phyloP scores from a whole-genome alignment of 2,113 vertebrate genomes.

The Circaetus gallicus region DNA sequence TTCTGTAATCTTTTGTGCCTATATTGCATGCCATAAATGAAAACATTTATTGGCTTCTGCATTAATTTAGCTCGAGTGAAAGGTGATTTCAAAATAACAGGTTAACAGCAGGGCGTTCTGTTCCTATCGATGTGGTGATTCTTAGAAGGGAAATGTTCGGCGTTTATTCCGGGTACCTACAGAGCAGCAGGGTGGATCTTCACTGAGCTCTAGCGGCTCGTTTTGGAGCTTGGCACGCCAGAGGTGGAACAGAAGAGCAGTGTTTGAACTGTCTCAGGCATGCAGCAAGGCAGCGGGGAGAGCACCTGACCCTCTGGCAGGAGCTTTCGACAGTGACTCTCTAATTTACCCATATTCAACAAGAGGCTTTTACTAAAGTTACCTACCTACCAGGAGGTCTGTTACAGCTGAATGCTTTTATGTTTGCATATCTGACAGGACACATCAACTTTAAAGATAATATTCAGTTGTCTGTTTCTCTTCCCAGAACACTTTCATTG shows the following conservation, averaged over 20 bases:
- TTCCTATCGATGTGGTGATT: neutral
- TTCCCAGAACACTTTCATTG: neutral
- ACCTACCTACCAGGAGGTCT: neutral
- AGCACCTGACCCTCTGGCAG: neutral
- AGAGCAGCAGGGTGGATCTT: neutral
- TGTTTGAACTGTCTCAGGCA: neutral
- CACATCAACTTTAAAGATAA: neutral
- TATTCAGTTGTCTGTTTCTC: neutral
- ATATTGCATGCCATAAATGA: neutral
- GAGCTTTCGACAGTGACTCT: neutral
- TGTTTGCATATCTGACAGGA: neutral
- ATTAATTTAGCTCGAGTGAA: neutral
- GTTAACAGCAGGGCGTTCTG: neutral
- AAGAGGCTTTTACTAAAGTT: neutral
- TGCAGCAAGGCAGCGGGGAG: neutral
- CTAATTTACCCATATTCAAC: neutral
- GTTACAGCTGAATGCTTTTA: neutral
- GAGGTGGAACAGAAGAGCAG: neutral
- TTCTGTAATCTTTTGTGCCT: neutral
- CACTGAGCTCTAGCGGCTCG: neutral
- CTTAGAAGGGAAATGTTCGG: neutral
- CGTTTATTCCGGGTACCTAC: neutral
- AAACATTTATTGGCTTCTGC: neutral
- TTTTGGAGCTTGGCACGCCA: neutral
- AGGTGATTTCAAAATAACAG: neutral